Conservation (phyloP, 2,113 vertebrate genomes). For the Ginglymostoma cirratum region DNA sequence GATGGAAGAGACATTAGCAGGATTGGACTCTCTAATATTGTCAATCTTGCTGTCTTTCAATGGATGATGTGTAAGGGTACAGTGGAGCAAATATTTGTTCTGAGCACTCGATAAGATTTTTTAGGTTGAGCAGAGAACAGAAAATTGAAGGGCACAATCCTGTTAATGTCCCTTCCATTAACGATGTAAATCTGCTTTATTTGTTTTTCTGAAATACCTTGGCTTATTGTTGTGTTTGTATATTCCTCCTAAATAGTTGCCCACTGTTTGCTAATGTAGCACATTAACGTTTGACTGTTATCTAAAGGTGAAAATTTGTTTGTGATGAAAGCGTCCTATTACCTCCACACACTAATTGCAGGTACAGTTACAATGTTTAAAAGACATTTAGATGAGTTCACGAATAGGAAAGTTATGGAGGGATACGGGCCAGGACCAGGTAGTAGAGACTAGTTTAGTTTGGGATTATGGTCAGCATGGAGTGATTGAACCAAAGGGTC, state of each 20-base stretch:
- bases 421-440: too few species aligned
- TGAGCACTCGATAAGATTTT: not conserved
- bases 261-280: not conserved
- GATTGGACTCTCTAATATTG: too few species aligned
- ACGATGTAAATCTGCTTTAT: not conserved
- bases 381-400: too few species aligned
- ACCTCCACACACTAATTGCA: not conserved
- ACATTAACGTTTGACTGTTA: not conserved
- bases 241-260: not conserved
- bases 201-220: not conserved
- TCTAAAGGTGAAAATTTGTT: not conserved
- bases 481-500: too few species aligned
- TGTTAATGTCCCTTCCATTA: not conserved
- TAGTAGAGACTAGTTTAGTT: too few species aligned
- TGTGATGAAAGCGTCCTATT: not conserved
- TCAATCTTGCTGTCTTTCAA: not conserved
- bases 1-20: too few species aligned
- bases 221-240: not conserved
- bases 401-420: too few species aligned
- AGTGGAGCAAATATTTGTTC: not conserved
- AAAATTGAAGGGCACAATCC: not conserved
- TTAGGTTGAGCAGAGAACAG: not conserved
- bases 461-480: too few species aligned
- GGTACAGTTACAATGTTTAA: too few species aligned
- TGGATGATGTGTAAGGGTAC: not conserved